Conservation (phyloP, 2,797 vertebrate species). For the Pagetopsis macropterus region DNA sequence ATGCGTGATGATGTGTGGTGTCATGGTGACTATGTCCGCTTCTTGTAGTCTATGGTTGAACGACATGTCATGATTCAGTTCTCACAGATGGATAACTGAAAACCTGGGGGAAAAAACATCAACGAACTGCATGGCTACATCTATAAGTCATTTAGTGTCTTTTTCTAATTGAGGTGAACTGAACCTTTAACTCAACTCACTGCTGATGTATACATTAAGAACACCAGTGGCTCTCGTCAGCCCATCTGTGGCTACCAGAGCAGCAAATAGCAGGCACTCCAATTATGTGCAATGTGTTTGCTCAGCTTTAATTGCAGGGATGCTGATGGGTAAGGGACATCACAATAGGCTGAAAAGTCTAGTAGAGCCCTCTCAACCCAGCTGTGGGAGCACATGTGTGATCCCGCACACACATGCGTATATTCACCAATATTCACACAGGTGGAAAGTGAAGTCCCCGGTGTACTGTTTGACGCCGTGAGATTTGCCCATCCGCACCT, state of each 20-base stretch:
- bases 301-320: constrained; percentile 40
- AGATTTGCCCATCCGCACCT: constrained; percentile 66
- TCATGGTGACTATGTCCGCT: too few relatives aligned
- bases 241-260: constrained; percentile 26
- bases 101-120: background rate
- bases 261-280: constrained; percentile 24
- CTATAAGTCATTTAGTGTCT: too few relatives aligned
- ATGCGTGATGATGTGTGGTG: too few relatives aligned
- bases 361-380: constrained; percentile 40
- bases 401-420: constrained; percentile 2
- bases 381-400: constrained; percentile 60
- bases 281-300: constrained; percentile 34
- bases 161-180: background rate
- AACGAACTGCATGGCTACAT: background rate
- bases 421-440: constrained; percentile 55
- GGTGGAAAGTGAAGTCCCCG: constrained; percentile 67
- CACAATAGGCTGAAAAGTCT: constrained; percentile 35
- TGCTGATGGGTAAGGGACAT: background rate
- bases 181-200: constrained; percentile 1
- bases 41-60: too few relatives aligned
- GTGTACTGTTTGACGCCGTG: constrained; percentile 43
- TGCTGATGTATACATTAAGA: constrained; percentile 5
- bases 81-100: background rate
- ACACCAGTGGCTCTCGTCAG: constrained; percentile 15
- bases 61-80: background rate